Base-by-base conservation (phyloP, 2,797 vertebrate species). In the Psittacula derbiana region DNA sequence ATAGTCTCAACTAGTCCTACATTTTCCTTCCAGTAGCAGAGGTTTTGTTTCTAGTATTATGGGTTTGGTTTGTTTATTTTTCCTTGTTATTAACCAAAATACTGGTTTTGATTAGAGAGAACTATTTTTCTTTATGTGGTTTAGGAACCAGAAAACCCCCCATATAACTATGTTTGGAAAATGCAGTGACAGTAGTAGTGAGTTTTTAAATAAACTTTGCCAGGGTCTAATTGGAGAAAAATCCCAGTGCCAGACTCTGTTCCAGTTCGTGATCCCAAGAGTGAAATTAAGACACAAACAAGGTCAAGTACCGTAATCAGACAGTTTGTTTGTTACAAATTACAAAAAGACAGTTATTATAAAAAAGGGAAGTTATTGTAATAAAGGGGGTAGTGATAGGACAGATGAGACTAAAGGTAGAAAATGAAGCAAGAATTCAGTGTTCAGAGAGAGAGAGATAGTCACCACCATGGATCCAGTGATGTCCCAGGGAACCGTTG, bases 91-190 rank as follows among this genome's bases (percentile, higher is more conserved):
- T 55, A 36, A 41, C 8, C 8, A 38, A 83, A 86, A 85, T 41
- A 2, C 2, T 70, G 4, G 31, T 19, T 79, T 60, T 70, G 11
- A 58, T 65, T 28, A 41, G 65, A 66, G 30, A 50, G 72, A 75
- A 44, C 4, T 61, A 49, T 40, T 87, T 71, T 89, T 47, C 44
- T n/a, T 0, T 0, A 8, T 0, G 2, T 11, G 7, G 57, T 87
- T 71, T 75, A 24, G 12, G 18, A 93, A 85, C 2, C 0, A 57
- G 43, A 36, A 24, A 8, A 21, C n/a, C 4, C 2, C 25, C 9
- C 12, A 4, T 53, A 8, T 13, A n/a, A 50, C 31, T n/a, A 23
- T 33, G 20, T 16, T 57, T 74, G 55, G 27, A 92, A 93, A 83
- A 86, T 66, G 15, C 7, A 72, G 9, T 40, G 4, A 6, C 9